Evolutionary conservation across 2,888 invertebrate species (phyloP).

Genomic region (Bibio marci): DNA sequence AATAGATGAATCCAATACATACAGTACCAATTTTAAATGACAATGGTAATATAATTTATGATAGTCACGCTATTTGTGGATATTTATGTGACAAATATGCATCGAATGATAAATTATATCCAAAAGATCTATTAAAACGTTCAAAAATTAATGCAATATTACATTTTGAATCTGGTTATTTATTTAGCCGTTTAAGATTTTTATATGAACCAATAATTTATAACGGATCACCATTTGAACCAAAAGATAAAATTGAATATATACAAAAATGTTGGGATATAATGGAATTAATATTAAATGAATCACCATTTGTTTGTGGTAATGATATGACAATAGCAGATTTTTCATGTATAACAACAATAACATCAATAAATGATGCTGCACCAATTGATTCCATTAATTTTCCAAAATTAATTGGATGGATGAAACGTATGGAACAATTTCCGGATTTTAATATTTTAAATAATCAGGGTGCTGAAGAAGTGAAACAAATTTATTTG

Average conservation of each 20-base stretch:
- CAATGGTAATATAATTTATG: conserved; percentile 35
- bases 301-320: conserved; percentile 28
- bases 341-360: conserved; percentile 31
- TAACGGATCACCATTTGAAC: conserved; percentile 30
- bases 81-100: conserved; percentile 43
- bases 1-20: conserved; percentile 41
- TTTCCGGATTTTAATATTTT: conserved; percentile 28
- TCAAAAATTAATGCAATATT: conserved; percentile 23
- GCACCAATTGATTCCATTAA: conserved; percentile 31
- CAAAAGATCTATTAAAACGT: conserved; percentile 23
- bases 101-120: conserved; percentile 32
- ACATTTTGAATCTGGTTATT: conserved; percentile 26
- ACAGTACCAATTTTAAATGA: conserved; percentile 44
- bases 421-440: conserved; percentile 28
- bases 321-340: conserved; percentile 31
- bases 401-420: conserved; percentile 30
- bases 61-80: conserved; percentile 46
- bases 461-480: not conserved
- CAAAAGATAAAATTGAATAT: conserved; percentile 32
- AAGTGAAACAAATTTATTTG: too few species aligned
- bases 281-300: conserved; percentile 28
- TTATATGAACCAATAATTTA: conserved; percentile 25
- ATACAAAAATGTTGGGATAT: conserved; percentile 32
- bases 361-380: conserved; percentile 29
- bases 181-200: conserved; percentile 25